phyloP scores from a whole-genome alignment of 2,888 invertebrate species.

The Aphidius colemani region DNA sequence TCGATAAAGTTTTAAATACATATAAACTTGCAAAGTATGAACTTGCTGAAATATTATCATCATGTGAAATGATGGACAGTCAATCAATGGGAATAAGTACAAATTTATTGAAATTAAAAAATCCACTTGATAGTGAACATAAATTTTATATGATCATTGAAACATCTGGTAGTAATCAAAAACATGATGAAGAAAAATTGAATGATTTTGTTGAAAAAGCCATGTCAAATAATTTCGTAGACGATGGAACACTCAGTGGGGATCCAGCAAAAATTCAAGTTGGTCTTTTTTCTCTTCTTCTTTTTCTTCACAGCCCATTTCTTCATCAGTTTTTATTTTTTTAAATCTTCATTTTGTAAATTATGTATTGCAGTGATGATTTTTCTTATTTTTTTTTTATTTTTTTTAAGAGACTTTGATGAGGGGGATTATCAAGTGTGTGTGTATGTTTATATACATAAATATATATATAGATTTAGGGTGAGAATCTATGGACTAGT shows the following conservation, averaged over 20 bases:
- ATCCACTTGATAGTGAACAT: slow-evolving; percentile 60
- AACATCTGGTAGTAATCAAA: slow-evolving; percentile 82
- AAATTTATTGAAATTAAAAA: slow-evolving; percentile 66
- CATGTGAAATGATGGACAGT: slow-evolving; percentile 93
- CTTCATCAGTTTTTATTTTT: not conserved
- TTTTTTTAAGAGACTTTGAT: too few relatives aligned
- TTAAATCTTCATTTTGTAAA: slow-evolving; percentile 4
- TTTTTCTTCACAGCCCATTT: not conserved
- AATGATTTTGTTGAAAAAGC: slow-evolving; percentile 75
- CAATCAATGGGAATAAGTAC: slow-evolving; percentile 72
- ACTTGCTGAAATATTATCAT: slow-evolving; percentile 89
- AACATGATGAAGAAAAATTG: slow-evolving; percentile 89
- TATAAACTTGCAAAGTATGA: slow-evolving; percentile 75
- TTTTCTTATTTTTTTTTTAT: too few relatives aligned
- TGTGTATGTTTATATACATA: too few relatives aligned
- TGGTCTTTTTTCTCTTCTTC: not conserved
- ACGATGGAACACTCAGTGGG: slow-evolving; percentile 85
- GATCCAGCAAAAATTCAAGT: slow-evolving; percentile 82
- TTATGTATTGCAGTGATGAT: not conserved
- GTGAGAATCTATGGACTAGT: not conserved
- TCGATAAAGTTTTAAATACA: slow-evolving; percentile 77
- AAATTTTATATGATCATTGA: slow-evolving; percentile 88
- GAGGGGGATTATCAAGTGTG: not conserved
- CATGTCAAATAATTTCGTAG: slow-evolving; percentile 72
- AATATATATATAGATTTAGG: not conserved